Evolutionary conservation across 2,888 invertebrate species (phyloP), one percentile per base, ranked within the genome.

Genomic region (Drosophila anomalata): DNA sequence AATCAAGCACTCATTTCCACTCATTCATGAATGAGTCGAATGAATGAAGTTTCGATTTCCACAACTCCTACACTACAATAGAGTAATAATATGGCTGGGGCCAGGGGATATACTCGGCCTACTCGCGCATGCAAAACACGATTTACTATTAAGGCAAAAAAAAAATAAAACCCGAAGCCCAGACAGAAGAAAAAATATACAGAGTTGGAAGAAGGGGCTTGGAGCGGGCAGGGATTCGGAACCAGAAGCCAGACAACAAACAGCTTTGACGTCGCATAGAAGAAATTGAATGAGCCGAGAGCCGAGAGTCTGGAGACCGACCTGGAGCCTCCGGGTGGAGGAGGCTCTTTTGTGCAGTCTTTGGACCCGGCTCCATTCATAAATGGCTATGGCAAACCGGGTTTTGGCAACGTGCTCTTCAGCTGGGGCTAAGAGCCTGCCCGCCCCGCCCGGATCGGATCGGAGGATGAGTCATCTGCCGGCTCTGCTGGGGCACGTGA

Each of bases 91-190:
- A 14, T 7, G 3, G 53, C 9, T n/a, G 17, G 22, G 36, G 36
- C 12, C 22, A 42, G 12, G 55, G 33, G 52, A 41, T 41, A 20
- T 2, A 17, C 36, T 48, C 87, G 78, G 73, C 85, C 84, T 87
- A 85, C 84, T 85, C 87, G 78, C 77, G 82, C 79, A 85, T 85
- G 84, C 84, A 85, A 85, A 87, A 87, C 84, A 84, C 87, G 84
- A 84, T 87, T 87, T 87, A 84, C 84, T 84, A 84, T 84, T 79
- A 84, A 82, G 81, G 79, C 81, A 85, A 85, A 61, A 17, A n/a
- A 17, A 17, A 17, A 17, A 17, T 17, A 17, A 17, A 79, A 75
- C 73, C 79, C 77, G 84, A 82, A 80, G 81, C 76, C 76, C 76
- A 41, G 71, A 57, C 44, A 22, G 44, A 22, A 12, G 20, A 44